These are phyloP conservation scores for Rhagologus leucostigma DNA, from an alignment of 2,113 vertebrate genomes.

Conservation along the genomic window DNA sequence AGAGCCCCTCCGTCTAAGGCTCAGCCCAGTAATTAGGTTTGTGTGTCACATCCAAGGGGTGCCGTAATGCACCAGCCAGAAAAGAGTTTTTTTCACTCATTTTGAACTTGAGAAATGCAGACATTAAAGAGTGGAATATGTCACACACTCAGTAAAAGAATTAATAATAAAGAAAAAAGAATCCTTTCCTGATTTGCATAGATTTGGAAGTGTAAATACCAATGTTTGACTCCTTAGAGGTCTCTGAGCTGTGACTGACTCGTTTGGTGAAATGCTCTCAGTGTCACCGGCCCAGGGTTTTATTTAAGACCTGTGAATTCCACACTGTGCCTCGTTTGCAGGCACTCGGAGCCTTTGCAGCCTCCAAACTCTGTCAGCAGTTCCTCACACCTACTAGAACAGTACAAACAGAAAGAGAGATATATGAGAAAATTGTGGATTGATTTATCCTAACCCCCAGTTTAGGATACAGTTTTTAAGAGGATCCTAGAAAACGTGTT, in stretches of 20 bases:
- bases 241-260: background rate
- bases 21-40: background rate
- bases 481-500: background rate
- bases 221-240: background rate
- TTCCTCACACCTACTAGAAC: background rate
- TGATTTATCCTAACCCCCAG: background rate
- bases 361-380: background rate
- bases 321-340: background rate
- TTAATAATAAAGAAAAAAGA: background rate
- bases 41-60: background rate
- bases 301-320: background rate
- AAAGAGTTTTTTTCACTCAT: background rate
- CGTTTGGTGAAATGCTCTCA: background rate
- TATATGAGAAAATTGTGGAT: background rate
- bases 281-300: background rate
- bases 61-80: background rate
- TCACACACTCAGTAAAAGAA: background rate
- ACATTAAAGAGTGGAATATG: background rate
- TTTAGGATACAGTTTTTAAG: background rate
- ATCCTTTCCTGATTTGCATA: background rate
- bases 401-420: background rate
- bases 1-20: background rate
- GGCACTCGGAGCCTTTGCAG: background rate
- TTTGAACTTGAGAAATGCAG: background rate
- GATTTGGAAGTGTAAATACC: background rate